Base-by-base conservation (phyloP, 2,888 invertebrate species). In the Autographa gamma region DNA sequence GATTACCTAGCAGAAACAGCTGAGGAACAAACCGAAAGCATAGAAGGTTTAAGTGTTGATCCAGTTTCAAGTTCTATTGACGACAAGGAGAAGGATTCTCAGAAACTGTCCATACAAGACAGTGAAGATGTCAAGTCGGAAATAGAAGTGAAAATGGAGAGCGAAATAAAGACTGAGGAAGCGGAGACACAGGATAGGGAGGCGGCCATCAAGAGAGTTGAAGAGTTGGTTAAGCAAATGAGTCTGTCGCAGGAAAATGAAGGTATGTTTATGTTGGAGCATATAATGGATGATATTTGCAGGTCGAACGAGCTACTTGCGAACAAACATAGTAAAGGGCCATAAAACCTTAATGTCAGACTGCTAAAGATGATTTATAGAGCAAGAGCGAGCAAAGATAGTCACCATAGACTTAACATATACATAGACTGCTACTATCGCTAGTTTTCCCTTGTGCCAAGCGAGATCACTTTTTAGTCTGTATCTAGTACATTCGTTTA, bases 141-240 rank as follows among this genome's bases (percentile, higher is more conserved):
- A 43, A 58, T 31, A 0, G 82, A 81, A 68, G 71, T 77, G 8
- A 83, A 79, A 63, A 63, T 64, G 31, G 83, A 83, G 59, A 79
- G 59, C 18, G 83, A 79, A 56, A 43, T 48, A 56, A 92, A 90
- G 79, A 85, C 84, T 81, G 93, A 93, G 11, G 91, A 91, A 5
- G 82, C 85, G 8, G 91, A 91, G 32, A 84, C 92, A 14, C 86
- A 87, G 25, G 91, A 92, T 52, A 90, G 93, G 54, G 93, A 93
- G 78, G 94, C 94, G 65, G 96, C 96, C 60, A 96, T 97, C 72
- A 96, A 96, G 78, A 88, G 96, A 65, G 96, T 97, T 0, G 96
- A 96, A 74, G 97, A 96, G 79, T 92, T 98, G 41, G 97, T 98
- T 32, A 98, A 98, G 85, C 98, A 98, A 92, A 97, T 98, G 96